Percentiles rank a stretch among this genome's conserved stretches.
These are phyloP conservation scores for Melanotaenia pygmaea DNA, from an alignment of 2,797 vertebrate genomes.

Conservation along the genomic window DNA sequence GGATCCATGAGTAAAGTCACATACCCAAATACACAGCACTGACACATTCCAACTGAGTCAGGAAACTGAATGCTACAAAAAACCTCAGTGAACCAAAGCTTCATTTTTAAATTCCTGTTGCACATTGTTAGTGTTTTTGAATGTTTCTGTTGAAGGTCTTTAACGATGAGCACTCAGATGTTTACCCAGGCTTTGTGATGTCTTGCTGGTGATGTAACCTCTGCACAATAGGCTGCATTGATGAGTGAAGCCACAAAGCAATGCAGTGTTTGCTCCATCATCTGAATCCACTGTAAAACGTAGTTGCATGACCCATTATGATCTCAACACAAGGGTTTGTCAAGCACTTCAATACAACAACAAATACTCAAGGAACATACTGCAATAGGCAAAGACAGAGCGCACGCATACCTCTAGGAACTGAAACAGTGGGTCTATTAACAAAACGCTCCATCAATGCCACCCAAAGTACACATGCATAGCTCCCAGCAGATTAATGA, in stretches of 20 bases:
- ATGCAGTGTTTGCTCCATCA: not conserved
- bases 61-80: conserved; percentile 3
- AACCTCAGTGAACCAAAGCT: not conserved
- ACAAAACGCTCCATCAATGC: not conserved
- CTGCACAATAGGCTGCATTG: conserved; percentile 43
- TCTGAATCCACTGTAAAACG: conserved; percentile 11
- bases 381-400: not conserved
- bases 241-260: conserved; percentile 34
- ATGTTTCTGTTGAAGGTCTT: not conserved
- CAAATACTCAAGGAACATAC: not conserved
- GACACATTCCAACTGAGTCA: not conserved
- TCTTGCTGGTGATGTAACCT: conserved; percentile 42
- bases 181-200: conserved; percentile 6
- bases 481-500: not conserved
- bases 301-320: conserved; percentile 10
- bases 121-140: not conserved
- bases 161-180: conserved; percentile 11
- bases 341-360: not conserved
- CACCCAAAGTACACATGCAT: not conserved
- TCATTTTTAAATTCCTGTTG: not conserved
- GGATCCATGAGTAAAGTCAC: not conserved
- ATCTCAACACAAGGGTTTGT: not conserved
- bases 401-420: not conserved
- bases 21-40: not conserved
- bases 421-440: not conserved